Conservation (phyloP, 2,797 vertebrate genomes). For the Sphenodon punctatus region DNA sequence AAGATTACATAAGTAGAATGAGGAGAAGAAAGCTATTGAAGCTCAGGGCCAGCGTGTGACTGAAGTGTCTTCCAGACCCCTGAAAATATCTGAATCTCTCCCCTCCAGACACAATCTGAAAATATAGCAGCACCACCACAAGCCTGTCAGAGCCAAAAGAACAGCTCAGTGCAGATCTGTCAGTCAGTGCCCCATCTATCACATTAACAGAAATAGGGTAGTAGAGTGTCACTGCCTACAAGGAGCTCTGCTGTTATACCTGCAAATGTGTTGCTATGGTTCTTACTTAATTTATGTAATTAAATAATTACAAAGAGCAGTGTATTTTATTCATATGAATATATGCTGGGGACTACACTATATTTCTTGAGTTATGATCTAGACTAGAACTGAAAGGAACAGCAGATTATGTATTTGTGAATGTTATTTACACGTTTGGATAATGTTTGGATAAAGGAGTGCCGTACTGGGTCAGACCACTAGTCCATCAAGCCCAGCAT, state of each 20-base stretch:
- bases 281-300: not conserved
- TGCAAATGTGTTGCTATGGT: not conserved
- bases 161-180: not conserved
- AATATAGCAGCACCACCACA: constrained; percentile 12
- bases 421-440: no score
- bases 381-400: no score
- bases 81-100: not conserved
- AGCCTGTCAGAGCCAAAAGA: constrained; percentile 7
- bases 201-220: not conserved
- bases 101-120: not conserved
- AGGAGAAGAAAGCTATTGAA: constrained; percentile 27
- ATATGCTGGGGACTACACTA: not conserved
- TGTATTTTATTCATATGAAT: constrained; percentile 6
- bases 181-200: constrained; percentile 36
- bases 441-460: no score
- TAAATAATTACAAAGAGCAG: not conserved
- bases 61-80: not conserved
- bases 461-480: no score
- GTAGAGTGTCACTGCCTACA: constrained; percentile 3
- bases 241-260: not conserved
- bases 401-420: no score
- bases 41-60: constrained; percentile 21
- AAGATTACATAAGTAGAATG: not conserved
- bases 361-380: not conserved
- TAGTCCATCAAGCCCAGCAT: no score